phyloP scores from a whole-genome alignment of 2,113 vertebrate species.

The Centropus unirufus region DNA sequence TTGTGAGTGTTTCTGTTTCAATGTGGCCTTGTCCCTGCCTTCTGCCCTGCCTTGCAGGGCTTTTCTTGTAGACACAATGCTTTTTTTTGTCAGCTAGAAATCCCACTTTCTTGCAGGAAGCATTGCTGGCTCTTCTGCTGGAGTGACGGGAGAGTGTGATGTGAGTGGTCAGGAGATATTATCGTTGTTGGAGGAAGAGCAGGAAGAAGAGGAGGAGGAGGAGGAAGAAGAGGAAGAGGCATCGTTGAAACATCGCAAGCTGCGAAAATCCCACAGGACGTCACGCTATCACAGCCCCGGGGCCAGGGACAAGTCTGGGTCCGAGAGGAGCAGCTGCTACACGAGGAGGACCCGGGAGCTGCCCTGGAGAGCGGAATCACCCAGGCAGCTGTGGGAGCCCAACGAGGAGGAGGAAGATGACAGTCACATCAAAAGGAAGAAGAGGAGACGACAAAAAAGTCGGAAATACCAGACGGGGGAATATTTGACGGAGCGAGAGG shows the following conservation, averaged over 20 bases:
- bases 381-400: conserved; percentile 75
- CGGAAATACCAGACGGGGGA: conserved; percentile 95
- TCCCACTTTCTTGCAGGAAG: conserved; percentile 62
- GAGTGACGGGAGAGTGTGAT: conserved; percentile 63
- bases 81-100: background rate
- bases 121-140: conserved; percentile 71
- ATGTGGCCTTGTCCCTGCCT: accelerated
- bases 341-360: conserved; percentile 75
- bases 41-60: background rate
- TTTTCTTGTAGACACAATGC: background rate
- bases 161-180: conserved; percentile 69
- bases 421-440: conserved; percentile 82
- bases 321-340: conserved; percentile 72
- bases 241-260: conserved; percentile 72
- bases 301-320: conserved; percentile 69
- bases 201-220: conserved; percentile 46
- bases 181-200: conserved; percentile 69
- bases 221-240: conserved; percentile 70
- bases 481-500: conserved; percentile 88
- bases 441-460: conserved; percentile 89
- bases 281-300: conserved; percentile 72
- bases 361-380: conserved; percentile 78
- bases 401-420: conserved; percentile 77
- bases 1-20: background rate
- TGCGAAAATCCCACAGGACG: conserved; percentile 74